Evolutionary conservation across 2,113 vertebrate species (phyloP).

Genomic region (Triplophysa dalaica): DNA sequence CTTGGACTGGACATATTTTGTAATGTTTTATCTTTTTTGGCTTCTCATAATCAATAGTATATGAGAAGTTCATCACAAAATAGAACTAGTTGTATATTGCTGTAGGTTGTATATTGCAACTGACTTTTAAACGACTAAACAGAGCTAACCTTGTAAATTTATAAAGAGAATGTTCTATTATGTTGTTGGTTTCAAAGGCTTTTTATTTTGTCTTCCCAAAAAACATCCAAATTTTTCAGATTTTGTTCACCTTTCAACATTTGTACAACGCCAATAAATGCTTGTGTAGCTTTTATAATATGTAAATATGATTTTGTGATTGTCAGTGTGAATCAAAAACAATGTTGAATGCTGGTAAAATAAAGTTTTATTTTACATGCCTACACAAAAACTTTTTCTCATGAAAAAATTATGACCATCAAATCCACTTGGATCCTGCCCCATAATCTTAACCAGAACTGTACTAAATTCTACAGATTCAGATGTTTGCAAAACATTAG

Average conservation of each 20-base stretch:
- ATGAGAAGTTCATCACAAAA: not conserved
- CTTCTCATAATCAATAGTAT: not conserved
- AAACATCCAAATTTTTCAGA: too few species aligned
- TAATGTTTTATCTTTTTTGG: slow-evolving; percentile 16
- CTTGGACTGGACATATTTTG: not conserved
- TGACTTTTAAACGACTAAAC: too few species aligned
- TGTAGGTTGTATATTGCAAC: too few species aligned
- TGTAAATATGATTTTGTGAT: too few species aligned
- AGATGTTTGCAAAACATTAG: not conserved
- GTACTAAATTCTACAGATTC: not conserved
- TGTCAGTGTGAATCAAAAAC: too few species aligned
- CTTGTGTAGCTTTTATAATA: too few species aligned
- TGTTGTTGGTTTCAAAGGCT: too few species aligned
- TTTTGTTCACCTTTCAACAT: too few species aligned
- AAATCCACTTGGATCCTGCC: not conserved
- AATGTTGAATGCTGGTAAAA: not conserved
- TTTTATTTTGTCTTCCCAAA: too few species aligned
- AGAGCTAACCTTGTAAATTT: too few species aligned
- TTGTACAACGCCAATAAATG: too few species aligned
- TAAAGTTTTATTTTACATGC: not conserved
- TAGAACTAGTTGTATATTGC: not conserved
- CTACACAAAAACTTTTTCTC: not conserved
- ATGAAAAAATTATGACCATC: not conserved
- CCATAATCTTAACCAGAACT: not conserved
- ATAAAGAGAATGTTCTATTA: too few species aligned